Percentiles rank a stretch among this genome's conserved stretches.
phyloP scores from a whole-genome alignment of 1,140 invertebrate genomes.

The Caenorhabditis remanei region DNA sequence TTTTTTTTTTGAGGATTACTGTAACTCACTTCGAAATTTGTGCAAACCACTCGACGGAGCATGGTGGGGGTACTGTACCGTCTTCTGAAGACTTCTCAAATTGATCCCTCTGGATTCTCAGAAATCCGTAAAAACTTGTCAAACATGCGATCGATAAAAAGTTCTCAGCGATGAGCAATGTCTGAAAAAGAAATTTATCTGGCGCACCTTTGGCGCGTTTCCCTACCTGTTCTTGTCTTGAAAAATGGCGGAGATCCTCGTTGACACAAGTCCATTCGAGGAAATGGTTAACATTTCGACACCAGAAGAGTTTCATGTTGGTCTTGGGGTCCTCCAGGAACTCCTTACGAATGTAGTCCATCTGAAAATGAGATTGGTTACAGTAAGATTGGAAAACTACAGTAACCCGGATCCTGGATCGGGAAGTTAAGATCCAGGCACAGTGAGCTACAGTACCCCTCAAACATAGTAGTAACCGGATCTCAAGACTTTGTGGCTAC shows the following conservation, averaged over 20 bases:
- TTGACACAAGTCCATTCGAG: background rate
- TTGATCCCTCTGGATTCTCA: constrained; percentile 7
- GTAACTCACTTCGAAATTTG: background rate
- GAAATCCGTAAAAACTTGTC: constrained; percentile 22
- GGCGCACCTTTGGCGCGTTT: background rate
- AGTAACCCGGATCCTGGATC: too few species aligned
- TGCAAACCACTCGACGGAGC: constrained; percentile 25
- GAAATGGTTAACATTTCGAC: constrained; percentile 2
- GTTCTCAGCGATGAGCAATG: constrained; percentile 12
- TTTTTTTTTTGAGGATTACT: too few species aligned
- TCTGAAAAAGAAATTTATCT: background rate
- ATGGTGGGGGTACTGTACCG: background rate
- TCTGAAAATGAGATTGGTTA: background rate
- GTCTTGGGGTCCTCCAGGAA: constrained; percentile 5
- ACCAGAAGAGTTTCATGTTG: constrained; percentile 9
- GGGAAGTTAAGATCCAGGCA: too few species aligned
- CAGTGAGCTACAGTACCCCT: too few species aligned
- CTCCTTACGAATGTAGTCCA: background rate
- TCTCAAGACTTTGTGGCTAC: too few species aligned
- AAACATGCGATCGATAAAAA: background rate
- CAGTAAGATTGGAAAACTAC: background rate
- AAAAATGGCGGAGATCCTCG: background rate
- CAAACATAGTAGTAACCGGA: too few species aligned
- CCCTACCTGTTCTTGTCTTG: background rate
- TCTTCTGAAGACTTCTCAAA: background rate